Evolutionary conservation across 2,113 vertebrate species (phyloP).

Genomic region (Pollimyrus isidori): DNA sequence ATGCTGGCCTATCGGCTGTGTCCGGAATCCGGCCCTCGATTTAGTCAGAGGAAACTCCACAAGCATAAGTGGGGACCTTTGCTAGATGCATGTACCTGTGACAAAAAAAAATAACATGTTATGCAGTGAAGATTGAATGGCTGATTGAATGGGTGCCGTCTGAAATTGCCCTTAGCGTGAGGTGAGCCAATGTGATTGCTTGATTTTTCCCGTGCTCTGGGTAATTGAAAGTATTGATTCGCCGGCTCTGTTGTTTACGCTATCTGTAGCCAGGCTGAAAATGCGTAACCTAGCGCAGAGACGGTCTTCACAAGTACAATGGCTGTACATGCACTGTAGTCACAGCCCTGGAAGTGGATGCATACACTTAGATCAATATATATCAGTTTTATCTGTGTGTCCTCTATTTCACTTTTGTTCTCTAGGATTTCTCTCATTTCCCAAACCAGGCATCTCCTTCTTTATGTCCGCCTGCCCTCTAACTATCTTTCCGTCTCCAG

Average conservation of each 20-base stretch:
- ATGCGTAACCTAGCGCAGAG: neutral
- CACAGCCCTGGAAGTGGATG: neutral
- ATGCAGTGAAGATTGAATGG: conserved; percentile 28
- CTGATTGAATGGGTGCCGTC: conserved; percentile 24
- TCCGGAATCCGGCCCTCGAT: neutral
- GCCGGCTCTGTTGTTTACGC: neutral
- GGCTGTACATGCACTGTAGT: neutral
- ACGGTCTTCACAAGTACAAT: neutral
- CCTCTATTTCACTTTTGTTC: neutral
- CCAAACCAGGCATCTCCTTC: neutral
- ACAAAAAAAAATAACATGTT: neutral
- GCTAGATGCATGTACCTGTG: neutral
- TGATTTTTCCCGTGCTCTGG: conserved; percentile 5
- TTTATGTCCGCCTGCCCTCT: neutral
- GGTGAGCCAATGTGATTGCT: conserved; percentile 22
- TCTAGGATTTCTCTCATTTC: neutral
- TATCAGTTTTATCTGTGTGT: neutral
- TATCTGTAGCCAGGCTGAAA: neutral
- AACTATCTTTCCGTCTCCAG: neutral
- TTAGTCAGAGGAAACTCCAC: neutral
- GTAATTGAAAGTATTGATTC: conserved; percentile 17
- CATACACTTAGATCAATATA: neutral
- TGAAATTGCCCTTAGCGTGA: conserved; percentile 20
- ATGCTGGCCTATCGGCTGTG: neutral
- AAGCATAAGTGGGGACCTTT: neutral